These are phyloP conservation scores for Heliornis fulica DNA, from an alignment of 2,113 vertebrate genomes.

Conservation along the genomic window DNA sequence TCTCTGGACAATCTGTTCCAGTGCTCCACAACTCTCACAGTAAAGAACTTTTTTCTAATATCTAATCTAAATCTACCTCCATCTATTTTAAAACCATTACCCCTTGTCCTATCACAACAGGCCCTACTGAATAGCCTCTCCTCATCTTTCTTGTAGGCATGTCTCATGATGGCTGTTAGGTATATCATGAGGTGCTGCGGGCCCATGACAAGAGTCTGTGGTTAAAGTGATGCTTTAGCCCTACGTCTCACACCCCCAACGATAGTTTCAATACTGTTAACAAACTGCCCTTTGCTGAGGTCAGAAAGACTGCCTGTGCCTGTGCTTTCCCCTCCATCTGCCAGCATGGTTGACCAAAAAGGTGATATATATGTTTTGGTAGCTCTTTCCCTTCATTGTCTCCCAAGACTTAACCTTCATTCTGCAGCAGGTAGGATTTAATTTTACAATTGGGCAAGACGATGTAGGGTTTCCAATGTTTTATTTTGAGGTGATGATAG, in stretches of 20 bases:
- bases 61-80: too few species aligned
- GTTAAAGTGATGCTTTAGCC: neutral
- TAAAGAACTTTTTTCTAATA: too few species aligned
- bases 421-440: neutral
- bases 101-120: too few species aligned
- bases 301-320: neutral
- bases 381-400: neutral
- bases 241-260: fast-evolving
- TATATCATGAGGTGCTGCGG: fast-evolving
- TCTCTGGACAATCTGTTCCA: too few species aligned
- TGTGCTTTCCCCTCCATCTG: neutral
- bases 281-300: neutral
- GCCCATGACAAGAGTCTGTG: fast-evolving
- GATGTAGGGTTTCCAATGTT: neutral
- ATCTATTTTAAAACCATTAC: too few species aligned
- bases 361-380: neutral
- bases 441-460: neutral
- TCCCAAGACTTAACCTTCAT: neutral
- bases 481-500: neutral
- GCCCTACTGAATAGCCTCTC: too few species aligned
- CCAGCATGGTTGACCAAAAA: neutral
- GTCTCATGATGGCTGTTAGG: fast-evolving
- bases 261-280: neutral
- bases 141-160: too few species aligned
- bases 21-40: too few species aligned